These are phyloP conservation scores for Sesamia nonagrioides DNA, from an alignment of 1,140 invertebrate genomes.

Conservation along the genomic window DNA sequence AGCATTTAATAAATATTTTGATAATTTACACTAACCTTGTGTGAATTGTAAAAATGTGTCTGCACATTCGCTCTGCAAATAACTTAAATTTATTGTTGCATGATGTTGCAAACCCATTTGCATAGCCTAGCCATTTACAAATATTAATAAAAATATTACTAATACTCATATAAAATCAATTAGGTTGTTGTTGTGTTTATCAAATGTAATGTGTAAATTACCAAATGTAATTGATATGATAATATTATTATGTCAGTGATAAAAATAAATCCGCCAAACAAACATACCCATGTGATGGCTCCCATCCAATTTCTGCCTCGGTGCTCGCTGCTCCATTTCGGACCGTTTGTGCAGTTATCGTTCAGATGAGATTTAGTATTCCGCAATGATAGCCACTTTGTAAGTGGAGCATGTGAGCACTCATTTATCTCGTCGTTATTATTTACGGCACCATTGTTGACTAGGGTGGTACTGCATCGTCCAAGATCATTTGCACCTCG, in stretches of 20 bases:
- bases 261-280: slow-evolving; percentile 41
- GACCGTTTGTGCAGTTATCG: slow-evolving; percentile 73
- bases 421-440: slow-evolving; percentile 73
- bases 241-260: slow-evolving; percentile 26
- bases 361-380: slow-evolving; percentile 66
- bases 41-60: too few relatives aligned
- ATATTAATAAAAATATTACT: too few relatives aligned
- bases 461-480: slow-evolving; percentile 77
- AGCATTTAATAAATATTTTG: too few relatives aligned
- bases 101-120: background rate
- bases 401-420: slow-evolving; percentile 64
- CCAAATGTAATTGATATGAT: background rate
- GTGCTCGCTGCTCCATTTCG: slow-evolving; percentile 79
- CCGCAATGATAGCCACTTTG: slow-evolving; percentile 63
- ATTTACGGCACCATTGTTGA: slow-evolving; percentile 65
- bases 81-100: too few relatives aligned
- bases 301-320: slow-evolving; percentile 81
- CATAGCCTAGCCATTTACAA: too few relatives aligned
- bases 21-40: too few relatives aligned
- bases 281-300: slow-evolving; percentile 85
- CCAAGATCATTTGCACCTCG: slow-evolving; percentile 82
- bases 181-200: too few relatives aligned
- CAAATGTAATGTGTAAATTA: too few relatives aligned
- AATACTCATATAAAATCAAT: too few relatives aligned
- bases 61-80: too few relatives aligned